phyloP scores from a whole-genome alignment of 2,113 vertebrate genomes.

The Engraulis encrasicolus region DNA sequence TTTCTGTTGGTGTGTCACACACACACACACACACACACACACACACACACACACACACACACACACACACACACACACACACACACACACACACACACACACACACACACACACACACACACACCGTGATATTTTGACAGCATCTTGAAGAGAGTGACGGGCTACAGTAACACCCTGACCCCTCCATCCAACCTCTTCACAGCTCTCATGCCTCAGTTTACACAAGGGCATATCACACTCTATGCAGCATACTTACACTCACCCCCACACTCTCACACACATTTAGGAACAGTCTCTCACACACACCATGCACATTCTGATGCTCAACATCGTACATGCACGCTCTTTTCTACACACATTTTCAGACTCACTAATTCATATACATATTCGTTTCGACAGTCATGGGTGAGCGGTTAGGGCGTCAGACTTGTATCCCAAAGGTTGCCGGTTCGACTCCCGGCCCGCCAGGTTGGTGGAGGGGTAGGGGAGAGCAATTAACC shows the following conservation, averaged over 20 bases:
- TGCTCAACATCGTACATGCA: too few relatives aligned
- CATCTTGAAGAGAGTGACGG: background rate
- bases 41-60: background rate
- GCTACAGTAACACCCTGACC: background rate
- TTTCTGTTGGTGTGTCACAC: conserved; percentile 28
- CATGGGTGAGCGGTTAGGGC: too few relatives aligned
- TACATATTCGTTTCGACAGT: too few relatives aligned
- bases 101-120: conserved; percentile 24
- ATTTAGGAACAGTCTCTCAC: background rate
- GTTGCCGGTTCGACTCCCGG: too few relatives aligned
- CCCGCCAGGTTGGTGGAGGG: too few relatives aligned
- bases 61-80: conserved; percentile 15
- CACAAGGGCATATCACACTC: background rate
- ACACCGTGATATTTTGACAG: background rate
- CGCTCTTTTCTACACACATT: too few relatives aligned
- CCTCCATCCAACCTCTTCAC: background rate
- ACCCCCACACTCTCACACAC: background rate
- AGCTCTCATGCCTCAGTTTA: background rate
- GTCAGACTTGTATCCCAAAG: too few relatives aligned
- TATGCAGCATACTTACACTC: background rate
- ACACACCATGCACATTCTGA: background rate
- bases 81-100: conserved; percentile 22
- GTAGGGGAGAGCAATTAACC: too few relatives aligned
- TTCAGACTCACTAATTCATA: too few relatives aligned
- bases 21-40: background rate